A percentile compares a stretch with the other conserved stretches of the same genome.
Conservation (phyloP, 30 jellyfish, hydroid and myxozoan species). For the Catostylus mosaicus region DNA sequence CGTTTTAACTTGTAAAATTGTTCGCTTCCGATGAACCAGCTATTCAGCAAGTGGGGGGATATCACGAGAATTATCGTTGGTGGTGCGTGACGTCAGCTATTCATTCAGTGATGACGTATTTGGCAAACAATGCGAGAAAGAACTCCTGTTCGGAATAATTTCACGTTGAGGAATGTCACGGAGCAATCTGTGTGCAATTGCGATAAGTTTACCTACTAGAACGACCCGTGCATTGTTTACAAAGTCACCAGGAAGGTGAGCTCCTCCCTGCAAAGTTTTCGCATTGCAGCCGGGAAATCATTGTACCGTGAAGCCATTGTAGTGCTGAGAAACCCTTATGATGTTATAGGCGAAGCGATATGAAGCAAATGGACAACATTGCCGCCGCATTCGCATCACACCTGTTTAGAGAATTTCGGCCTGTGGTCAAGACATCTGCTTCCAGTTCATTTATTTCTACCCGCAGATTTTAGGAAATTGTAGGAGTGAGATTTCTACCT, state of each 20-base stretch:
- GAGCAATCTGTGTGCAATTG: background rate
- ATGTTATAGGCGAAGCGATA: constrained; percentile 45
- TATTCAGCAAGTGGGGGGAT: too few relatives aligned
- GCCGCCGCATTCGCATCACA: constrained; percentile 40
- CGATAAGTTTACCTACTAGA: background rate
- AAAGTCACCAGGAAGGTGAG: background rate
- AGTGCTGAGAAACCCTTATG: constrained; percentile 47
- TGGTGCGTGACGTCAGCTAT: too few relatives aligned
- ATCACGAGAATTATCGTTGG: too few relatives aligned
- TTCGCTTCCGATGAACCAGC: too few relatives aligned
- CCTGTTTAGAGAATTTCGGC: constrained; percentile 57
- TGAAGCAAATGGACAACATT: constrained; percentile 67
- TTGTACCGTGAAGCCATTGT: constrained; percentile 60
- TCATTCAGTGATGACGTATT: too few relatives aligned
- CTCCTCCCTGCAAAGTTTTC: background rate
- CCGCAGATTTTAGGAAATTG: constrained; percentile 67
- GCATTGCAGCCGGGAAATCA: constrained; percentile 40
- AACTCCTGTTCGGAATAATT: background rate
- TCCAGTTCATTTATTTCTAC: constrained; percentile 50
- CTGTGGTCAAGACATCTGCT: constrained; percentile 65
- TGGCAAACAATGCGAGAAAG: too few relatives aligned
- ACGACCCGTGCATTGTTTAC: background rate
- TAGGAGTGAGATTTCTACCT: constrained; percentile 74
- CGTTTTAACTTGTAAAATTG: too few relatives aligned
- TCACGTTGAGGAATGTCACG: background rate